Evolutionary conservation across 2,797 vertebrate species (phyloP), one percentile per base, ranked within the genome.

Genomic region (Micromesistius poutassou): DNA sequence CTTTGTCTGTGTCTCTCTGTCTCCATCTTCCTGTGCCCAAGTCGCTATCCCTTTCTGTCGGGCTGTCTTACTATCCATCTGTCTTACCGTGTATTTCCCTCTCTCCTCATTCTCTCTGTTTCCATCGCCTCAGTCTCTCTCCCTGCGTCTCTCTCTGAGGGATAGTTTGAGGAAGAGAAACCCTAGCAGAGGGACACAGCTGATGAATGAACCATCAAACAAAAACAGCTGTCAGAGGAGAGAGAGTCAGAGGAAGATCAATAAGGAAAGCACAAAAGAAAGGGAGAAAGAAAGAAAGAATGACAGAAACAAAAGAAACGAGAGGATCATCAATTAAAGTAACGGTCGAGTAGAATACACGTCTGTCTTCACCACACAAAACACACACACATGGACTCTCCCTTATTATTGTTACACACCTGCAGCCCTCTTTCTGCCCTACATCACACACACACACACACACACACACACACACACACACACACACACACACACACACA

Each of bases 401-500:
- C 40, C 40, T 42, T 9, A 42, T 42, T 42, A 42, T 9, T 42
- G 40, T 14, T 42, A 14, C 40, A 42, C 40, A 42, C 40, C 16
- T 22, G 55, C 55, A 66, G 55, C 19, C 55, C 13, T 66, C n/a
- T 22, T 22, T 66, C 55, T 35, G 33, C 33, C 33, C 33, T 35
- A 5, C 33, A 6, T 35, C 7, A 35, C 33, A 35, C 33, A 35
- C 16, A 19, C 55, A 7, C 16, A 14, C 16, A 9, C 62, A n/a
- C 62, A n/a, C 62, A 38, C 36, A 38, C 36, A 38, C 36, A 38
- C 36, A 38, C 36, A 38, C 36, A 38, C 36, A 38, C 50, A 16
- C 30, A 6, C 71, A 72, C 71, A 38, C 31, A 72, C 71, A 72
- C 71, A 62, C 50, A n/a, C 31, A 72, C 71, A 72, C 71, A 33